Evolutionary conservation across 2,888 invertebrate species (phyloP).

Genomic region (Drosophila kuntzei): DNA sequence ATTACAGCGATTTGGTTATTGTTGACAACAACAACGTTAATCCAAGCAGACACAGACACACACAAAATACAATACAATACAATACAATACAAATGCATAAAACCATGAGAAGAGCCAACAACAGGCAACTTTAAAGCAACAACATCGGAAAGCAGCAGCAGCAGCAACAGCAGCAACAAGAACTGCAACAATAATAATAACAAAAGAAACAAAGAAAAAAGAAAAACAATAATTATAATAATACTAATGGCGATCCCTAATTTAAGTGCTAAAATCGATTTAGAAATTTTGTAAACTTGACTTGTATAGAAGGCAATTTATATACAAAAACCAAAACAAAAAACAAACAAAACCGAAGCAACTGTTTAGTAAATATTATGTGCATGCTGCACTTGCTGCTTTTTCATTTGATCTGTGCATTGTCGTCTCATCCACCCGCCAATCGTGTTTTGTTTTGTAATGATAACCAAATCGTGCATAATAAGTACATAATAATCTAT

Average conservation of each 20-base stretch:
- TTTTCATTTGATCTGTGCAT: conserved; percentile 60
- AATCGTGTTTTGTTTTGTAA: conserved; percentile 79
- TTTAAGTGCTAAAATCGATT: conserved; percentile 70
- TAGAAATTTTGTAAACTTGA: conserved; percentile 72
- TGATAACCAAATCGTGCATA: conserved; percentile 82
- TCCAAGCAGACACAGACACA: conserved; percentile 60
- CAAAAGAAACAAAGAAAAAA: conserved; percentile 26
- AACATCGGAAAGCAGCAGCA: conserved; percentile 34
- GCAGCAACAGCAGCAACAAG: conserved; percentile 25
- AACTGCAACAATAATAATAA: conserved; percentile 32
- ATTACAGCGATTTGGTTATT: conserved; percentile 86
- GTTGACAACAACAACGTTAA: conserved; percentile 82
- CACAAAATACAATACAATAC: no score
- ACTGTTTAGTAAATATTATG: conserved; percentile 41
- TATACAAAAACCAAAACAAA: conserved; percentile 54
- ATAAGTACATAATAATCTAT: conserved; percentile 32
- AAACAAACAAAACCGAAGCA: conserved; percentile 9
- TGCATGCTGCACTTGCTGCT: conserved; percentile 38
- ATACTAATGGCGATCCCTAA: conserved; percentile 41
- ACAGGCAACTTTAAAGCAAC: conserved; percentile 33
- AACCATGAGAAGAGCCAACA: conserved; percentile 40
- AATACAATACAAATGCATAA: conserved; percentile 52
- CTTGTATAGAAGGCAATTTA: conserved; percentile 68
- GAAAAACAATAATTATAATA: conserved; percentile 28
- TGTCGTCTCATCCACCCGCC: conserved; percentile 54